A percentile compares a stretch with the other conserved stretches of the same genome.
These are phyloP conservation scores for Pteronotus mesoamericanus DNA, from an alignment of 2,797 vertebrate genomes.

Conservation along the genomic window DNA sequence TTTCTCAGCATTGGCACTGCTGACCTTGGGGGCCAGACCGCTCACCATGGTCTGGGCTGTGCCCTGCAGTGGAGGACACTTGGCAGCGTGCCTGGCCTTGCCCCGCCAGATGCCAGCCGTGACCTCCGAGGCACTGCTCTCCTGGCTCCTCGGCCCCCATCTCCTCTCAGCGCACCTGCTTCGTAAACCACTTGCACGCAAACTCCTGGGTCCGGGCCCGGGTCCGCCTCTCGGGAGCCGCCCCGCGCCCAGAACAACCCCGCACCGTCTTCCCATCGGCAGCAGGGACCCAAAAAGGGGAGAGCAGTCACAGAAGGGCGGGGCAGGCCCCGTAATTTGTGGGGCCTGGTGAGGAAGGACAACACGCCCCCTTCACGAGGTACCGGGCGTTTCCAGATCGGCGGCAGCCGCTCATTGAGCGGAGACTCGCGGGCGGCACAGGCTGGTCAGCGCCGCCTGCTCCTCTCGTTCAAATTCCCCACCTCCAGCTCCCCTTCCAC, in stretches of 20 bases:
- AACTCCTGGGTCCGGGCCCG: too few relatives aligned
- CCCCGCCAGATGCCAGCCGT: too few relatives aligned
- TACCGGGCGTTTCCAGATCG: too few relatives aligned
- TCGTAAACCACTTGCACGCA: too few relatives aligned
- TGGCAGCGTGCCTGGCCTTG: neutral
- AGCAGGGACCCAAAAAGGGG: neutral
- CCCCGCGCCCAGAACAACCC: neutral
- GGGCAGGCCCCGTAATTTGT: rapidly evolving
- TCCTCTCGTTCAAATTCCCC: rapidly evolving
- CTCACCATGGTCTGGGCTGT: neutral
- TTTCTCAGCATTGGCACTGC: neutral
- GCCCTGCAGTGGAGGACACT: rapidly evolving
- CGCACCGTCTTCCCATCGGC: neutral
- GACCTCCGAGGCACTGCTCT: neutral
- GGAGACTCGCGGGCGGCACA: rapidly evolving
- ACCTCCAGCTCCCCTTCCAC: rapidly evolving
- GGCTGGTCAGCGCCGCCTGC: rapidly evolving
- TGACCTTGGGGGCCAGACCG: neutral
- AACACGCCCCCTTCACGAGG: rapidly evolving
- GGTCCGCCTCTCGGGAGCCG: neutral
- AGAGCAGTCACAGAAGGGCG: rapidly evolving
- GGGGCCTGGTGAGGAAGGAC: too few relatives aligned
- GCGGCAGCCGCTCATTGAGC: rapidly evolving
- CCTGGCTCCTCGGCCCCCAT: rapidly evolving
- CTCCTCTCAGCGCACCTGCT: neutral